Evolutionary conservation across 2,888 invertebrate genomes (phyloP).

Genomic region (Drosophila siamana): DNA sequence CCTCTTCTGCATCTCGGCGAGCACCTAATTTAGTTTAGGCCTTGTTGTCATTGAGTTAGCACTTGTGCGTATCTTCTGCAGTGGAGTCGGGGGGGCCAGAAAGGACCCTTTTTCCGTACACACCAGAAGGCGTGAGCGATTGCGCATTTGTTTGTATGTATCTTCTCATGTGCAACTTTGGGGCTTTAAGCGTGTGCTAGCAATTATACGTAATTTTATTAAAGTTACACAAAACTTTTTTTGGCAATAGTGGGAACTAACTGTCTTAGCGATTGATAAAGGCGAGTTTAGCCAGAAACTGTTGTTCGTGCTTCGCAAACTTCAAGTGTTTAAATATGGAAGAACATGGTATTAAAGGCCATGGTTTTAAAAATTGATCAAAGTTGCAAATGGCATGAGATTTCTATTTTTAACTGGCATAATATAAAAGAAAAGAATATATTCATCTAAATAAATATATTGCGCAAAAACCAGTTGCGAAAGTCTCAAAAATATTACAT

Average conservation of each 20-base stretch:
- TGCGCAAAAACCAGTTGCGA: no score
- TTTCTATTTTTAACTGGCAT: no score
- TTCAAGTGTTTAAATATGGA: neutral
- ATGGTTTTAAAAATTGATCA: neutral
- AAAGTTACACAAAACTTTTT: conserved; percentile 2
- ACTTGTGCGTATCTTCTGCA: conserved; percentile 38
- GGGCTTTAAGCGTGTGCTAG: conserved; percentile 13
- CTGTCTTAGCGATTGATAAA: neutral
- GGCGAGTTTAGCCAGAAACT: neutral
- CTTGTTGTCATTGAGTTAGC: conserved; percentile 62
- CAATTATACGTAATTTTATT: conserved; percentile 21
- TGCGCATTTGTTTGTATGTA: neutral
- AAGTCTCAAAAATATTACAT: no score
- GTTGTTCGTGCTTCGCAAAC: neutral
- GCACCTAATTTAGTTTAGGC: conserved; percentile 61
- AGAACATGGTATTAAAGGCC: no score
- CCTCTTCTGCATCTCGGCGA: conserved; percentile 18
- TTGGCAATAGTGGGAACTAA: neutral
- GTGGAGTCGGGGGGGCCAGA: neutral
- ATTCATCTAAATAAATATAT: no score
- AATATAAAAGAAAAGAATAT: no score
- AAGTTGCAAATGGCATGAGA: no score
- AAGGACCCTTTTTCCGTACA: neutral
- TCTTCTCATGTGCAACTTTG: conserved; percentile 29
- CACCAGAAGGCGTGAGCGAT: neutral